Base-by-base conservation (phyloP, 2,888 invertebrate genomes). In the Heliconius sara region DNA sequence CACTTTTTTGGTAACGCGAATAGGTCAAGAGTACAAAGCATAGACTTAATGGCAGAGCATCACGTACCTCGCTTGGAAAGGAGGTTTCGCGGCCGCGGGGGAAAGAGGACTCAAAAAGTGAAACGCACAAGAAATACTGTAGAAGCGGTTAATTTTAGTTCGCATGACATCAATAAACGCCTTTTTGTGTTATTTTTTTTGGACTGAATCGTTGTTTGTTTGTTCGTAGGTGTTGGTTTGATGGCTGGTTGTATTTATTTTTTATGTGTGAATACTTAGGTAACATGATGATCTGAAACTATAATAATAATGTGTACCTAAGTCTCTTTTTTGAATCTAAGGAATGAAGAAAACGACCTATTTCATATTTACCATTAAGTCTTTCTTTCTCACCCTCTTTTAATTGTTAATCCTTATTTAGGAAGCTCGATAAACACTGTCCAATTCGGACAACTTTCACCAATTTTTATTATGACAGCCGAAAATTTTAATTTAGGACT, bases 1-100 rank as follows among this genome's bases (percentile, higher is more conserved):
- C 68, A 74, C 63, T 67, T 71, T 70, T 80, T 80, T 66, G 77
- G 47, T 72, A 77, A 81, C 63, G 67, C 68, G 80, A 81, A 80
- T 84, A 80, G 84, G 84, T 84, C 83, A 83, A 67, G 80, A 73
- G 80, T 81, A 84, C 79, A 81, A 81, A 81, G 81, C 80, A 79
- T 57, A 65, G 60, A 52, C 75, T 77, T 80, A 80, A 82, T 81
- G 76, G 81, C 80, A 71, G 74, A 68, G 27, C 78, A 79, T 83
- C 84, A 84, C 85, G 84, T 88, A 87, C 90, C 91, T 92, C 91
- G 91, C 91, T 91, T 89, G 89, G 91, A 86, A 93, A 87, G 86
- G 89, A 90, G 93, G 94, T 94, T 93, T 93, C 89, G 89, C 89
- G 93, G 94, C 83, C 93, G 87, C 79, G 70, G 83, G 84, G 82